phyloP scores from a whole-genome alignment of 2,797 vertebrate genomes.

The Sciurus carolinensis region DNA sequence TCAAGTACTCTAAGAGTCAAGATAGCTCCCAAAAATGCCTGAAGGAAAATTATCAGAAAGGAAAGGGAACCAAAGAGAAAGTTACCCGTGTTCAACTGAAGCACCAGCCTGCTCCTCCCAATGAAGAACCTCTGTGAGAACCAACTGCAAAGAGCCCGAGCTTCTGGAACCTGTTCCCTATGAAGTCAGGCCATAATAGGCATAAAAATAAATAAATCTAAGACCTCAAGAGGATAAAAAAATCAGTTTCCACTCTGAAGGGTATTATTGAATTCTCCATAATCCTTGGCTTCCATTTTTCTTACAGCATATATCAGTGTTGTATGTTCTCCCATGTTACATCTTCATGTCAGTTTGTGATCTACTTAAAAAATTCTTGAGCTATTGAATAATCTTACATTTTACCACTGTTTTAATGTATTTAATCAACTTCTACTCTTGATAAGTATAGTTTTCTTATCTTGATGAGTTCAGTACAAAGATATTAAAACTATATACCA shows the following conservation, averaged over 20 bases:
- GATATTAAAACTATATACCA: slow-evolving; percentile 4
- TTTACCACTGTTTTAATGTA: background rate
- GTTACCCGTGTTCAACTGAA: background rate
- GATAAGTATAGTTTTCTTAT: slow-evolving; percentile 42
- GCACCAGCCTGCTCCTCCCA: background rate
- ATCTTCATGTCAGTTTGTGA: background rate
- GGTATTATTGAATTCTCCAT: background rate
- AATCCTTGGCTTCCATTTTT: background rate
- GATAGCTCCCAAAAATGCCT: background rate
- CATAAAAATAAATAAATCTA: background rate
- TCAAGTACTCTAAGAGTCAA: background rate
- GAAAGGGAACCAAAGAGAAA: background rate
- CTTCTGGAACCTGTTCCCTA: background rate
- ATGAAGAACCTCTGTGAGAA: background rate
- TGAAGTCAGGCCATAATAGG: background rate
- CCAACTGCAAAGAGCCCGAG: background rate
- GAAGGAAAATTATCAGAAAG: background rate
- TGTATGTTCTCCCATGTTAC: background rate
- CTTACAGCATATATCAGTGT: background rate
- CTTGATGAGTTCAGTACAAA: slow-evolving; percentile 22
- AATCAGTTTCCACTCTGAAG: background rate
- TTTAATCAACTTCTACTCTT: slow-evolving; percentile 31
- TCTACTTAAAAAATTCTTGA: background rate
- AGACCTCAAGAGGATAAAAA: background rate
- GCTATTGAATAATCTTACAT: background rate